Evolutionary conservation across 2,888 invertebrate species (phyloP), one percentile per base, ranked within the genome.

Genomic region (Synanthedon myopaeformis): DNA sequence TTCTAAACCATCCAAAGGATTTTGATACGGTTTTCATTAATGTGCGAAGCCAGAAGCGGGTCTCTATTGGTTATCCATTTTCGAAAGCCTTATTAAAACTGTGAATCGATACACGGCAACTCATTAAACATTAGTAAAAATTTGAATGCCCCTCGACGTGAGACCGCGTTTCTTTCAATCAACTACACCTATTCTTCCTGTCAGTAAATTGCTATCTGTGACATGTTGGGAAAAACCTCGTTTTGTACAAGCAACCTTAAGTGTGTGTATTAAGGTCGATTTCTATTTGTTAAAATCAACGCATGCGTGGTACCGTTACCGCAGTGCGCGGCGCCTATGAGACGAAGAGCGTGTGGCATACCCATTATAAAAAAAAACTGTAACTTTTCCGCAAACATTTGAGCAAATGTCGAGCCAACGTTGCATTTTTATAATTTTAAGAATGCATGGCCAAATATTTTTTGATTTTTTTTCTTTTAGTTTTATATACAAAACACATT

Each of bases 321-420:
- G 86, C 86, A 86, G 82, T 86, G 86, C 86, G 86, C 85, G 86
- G 83, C 86, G 86, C 82, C 86, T 72, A 60, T 57, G 61, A 76
- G 85, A 76, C 82, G 75, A 71, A 57, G 72, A 79, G 77, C 83
- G 83, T 85, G 85, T 72, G 75, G 73, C 71, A 70, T 72, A 66
- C 67, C 79, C 82, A 81, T 83, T 79, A 84, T 65, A 72, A 68
- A 74, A 71, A 17, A 35, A 55, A 61, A 55, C 57, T 52, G 60
- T 64, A 61, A 64, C 63, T 59, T 61, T 55, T 53, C 41, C 51
- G 65, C 66, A 66, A 72, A 67, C 69, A 61, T 76, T 79, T 67
- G 70, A 55, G 57, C 69, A 64, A 76, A 72, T 61, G 57, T 61
- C 59, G 54, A 61, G 58, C 57, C 56, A 56, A 55, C 61, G 59